Evolutionary conservation across 2,797 vertebrate species (phyloP).

Genomic region (Bucorvus abyssinicus): DNA sequence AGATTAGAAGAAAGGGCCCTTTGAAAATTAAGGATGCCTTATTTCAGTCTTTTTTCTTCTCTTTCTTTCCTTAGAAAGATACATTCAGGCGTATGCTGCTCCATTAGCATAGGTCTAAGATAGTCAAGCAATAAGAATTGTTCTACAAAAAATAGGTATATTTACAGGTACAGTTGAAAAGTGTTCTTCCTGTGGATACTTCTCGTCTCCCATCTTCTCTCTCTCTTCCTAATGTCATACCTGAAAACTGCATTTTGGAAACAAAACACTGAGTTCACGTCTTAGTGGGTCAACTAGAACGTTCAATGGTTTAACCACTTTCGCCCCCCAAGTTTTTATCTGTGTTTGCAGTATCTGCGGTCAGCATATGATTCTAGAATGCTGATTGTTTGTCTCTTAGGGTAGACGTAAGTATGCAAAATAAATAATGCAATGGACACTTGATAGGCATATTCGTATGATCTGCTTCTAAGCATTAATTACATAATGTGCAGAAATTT

Average conservation of each 20-base stretch:
- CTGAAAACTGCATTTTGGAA: neutral
- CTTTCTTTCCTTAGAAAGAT: neutral
- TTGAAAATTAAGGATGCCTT: conserved; percentile 69
- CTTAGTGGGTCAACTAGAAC: neutral
- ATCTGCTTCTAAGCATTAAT: neutral
- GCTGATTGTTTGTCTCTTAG: neutral
- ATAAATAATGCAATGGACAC: neutral
- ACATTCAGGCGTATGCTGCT: neutral
- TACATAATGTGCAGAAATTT: neutral
- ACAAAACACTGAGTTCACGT: neutral
- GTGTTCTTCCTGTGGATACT: neutral
- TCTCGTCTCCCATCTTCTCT: neutral
- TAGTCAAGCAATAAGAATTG: neutral
- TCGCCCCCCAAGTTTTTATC: neutral
- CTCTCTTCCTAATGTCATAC: neutral
- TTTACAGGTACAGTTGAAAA: neutral
- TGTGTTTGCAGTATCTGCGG: neutral
- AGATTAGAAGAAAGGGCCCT: conserved; percentile 80
- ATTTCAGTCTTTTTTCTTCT: conserved; percentile 14
- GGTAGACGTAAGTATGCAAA: neutral
- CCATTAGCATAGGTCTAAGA: neutral
- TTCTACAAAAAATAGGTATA: neutral
- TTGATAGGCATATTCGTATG: neutral
- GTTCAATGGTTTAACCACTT: neutral
- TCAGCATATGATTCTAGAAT: neutral